Percentiles rank a stretch among this genome's conserved stretches.
Conservation (phyloP, 1,140 invertebrate species). For the Drosophila pandora region DNA sequence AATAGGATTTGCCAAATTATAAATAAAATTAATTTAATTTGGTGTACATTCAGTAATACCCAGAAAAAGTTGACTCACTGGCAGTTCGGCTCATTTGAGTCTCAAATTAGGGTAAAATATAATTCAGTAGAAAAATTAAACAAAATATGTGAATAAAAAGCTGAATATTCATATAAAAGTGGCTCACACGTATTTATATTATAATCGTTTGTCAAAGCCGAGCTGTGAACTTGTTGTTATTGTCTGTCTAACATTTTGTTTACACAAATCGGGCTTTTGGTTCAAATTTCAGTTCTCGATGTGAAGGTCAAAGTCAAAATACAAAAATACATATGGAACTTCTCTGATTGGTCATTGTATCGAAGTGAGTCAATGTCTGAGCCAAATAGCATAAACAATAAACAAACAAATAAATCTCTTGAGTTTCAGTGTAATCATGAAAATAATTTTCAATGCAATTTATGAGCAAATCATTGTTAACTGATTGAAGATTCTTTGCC, state of each 20-base stretch:
- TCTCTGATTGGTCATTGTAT: conserved; percentile 38
- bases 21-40: conserved; percentile 18
- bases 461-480: background rate
- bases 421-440: conserved; percentile 1
- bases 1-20: conserved; percentile 40
- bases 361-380: conserved; percentile 29
- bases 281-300: conserved; percentile 71
- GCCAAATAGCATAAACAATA: background rate
- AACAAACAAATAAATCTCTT: conserved; percentile 15
- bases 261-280: conserved; percentile 54
- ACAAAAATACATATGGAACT: conserved; percentile 8
- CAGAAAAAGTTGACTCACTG: too few species aligned
- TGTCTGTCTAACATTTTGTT: conserved; percentile 62
- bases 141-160: conserved; percentile 8
- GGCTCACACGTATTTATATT: conserved; percentile 14
- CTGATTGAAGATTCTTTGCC: background rate
- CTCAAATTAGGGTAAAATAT: conserved; percentile 34
- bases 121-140: conserved; percentile 15
- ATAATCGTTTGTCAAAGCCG: conserved; percentile 55
- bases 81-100: conserved; percentile 19
- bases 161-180: conserved; percentile 5
- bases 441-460: background rate
- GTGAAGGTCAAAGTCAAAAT: conserved; percentile 72
- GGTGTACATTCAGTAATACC: background rate
- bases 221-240: conserved; percentile 37